Percentiles rank a stretch among this genome's conserved stretches.
phyloP scores from a whole-genome alignment of 2,797 vertebrate species.

The Oreonectes daqikongensis region DNA sequence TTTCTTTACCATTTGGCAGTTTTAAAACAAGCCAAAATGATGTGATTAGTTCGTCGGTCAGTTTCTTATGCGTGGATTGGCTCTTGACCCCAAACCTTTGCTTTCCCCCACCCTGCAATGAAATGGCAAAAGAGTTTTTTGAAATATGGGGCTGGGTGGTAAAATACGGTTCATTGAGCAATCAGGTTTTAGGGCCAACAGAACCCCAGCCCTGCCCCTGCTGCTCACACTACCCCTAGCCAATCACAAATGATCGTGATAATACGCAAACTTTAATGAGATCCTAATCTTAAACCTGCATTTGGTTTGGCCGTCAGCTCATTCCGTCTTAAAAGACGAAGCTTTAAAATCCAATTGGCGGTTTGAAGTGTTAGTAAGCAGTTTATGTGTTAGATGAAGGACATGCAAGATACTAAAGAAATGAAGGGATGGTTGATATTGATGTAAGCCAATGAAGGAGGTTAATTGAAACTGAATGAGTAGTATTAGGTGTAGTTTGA shows the following conservation, averaged over 20 bases:
- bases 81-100: slow-evolving; percentile 51
- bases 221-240: background rate
- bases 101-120: slow-evolving; percentile 25
- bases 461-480: background rate
- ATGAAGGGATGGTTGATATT: background rate
- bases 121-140: slow-evolving; percentile 32
- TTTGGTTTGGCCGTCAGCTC: slow-evolving; percentile 1
- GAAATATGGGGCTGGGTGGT: background rate
- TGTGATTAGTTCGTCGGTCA: slow-evolving; percentile 56
- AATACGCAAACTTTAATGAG: slow-evolving; percentile 56
- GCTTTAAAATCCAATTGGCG: background rate
- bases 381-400: slow-evolving; percentile 18
- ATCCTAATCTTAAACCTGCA: slow-evolving; percentile 30
- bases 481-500: slow-evolving; percentile 19
- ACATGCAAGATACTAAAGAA: background rate
- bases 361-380: slow-evolving; percentile 5
- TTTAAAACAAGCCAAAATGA: background rate
- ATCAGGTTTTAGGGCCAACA: background rate
- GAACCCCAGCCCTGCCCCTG: background rate
- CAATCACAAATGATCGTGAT: slow-evolving; percentile 45
- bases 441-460: background rate
- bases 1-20: slow-evolving; percentile 1
- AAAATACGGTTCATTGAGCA: background rate
- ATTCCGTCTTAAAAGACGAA: background rate
- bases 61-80: slow-evolving; percentile 60